A percentile compares a stretch with the other conserved stretches of the same genome.
These are phyloP conservation scores for Tinamus guttatus DNA, from an alignment of 2,113 vertebrate genomes.

Conservation along the genomic window DNA sequence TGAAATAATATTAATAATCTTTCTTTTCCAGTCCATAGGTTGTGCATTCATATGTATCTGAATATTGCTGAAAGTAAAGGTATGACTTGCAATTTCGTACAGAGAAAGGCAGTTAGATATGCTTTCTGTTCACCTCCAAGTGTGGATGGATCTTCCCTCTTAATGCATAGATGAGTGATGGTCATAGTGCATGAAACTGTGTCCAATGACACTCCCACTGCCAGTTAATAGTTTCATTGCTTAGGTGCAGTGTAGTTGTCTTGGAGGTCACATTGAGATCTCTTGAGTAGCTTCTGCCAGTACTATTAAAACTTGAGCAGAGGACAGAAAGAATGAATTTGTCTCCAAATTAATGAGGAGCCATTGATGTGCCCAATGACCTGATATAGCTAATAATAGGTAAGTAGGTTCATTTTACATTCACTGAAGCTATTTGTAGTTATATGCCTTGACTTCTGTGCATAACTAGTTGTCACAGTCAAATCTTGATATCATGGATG, in stretches of 20 bases:
- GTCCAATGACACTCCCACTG: not conserved
- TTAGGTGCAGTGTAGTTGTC: not conserved
- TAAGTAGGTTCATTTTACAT: not conserved
- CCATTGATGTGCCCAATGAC: not conserved
- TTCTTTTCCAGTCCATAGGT: not conserved
- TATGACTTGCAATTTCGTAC: rapidly evolving
- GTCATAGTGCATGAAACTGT: not conserved
- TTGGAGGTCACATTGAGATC: not conserved
- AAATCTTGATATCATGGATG: not conserved
- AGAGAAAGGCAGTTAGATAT: not conserved
- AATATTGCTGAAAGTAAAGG: not conserved
- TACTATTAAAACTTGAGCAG: not conserved
- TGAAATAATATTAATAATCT: not conserved
- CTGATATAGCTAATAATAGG: not conserved
- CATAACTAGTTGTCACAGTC: not conserved
- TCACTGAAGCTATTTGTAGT: not conserved
- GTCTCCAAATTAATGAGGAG: not conserved
- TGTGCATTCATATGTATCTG: not conserved
- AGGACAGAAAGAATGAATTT: not conserved
- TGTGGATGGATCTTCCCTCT: not conserved
- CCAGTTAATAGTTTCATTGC: not conserved
- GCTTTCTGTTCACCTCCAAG: not conserved
- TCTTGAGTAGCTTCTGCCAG: not conserved
- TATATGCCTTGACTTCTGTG: not conserved
- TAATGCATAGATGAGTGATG: not conserved